Percentiles rank a stretch among this genome's conserved stretches.
These are phyloP conservation scores for Okapia johnstoni DNA, from an alignment of 2,113 vertebrate genomes.

Conservation along the genomic window DNA sequence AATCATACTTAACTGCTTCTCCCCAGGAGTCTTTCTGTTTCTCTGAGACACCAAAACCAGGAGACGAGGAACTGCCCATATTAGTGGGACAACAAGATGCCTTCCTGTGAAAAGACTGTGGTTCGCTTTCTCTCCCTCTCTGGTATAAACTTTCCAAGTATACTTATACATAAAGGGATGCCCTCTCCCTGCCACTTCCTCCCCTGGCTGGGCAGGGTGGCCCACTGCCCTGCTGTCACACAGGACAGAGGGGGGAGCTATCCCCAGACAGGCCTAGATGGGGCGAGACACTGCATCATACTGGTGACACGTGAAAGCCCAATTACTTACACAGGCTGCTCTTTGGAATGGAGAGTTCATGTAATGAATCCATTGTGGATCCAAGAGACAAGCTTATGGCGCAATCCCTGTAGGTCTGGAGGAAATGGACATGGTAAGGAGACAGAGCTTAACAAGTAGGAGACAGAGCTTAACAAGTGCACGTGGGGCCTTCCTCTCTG, in stretches of 20 bases:
- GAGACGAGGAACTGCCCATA: neutral
- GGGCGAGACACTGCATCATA: neutral
- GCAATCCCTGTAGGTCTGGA: neutral
- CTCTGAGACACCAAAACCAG: neutral
- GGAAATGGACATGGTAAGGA: fast-evolving
- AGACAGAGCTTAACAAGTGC: neutral
- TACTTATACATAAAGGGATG: neutral
- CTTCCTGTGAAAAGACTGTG: neutral
- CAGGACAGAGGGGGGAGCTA: too few relatives aligned
- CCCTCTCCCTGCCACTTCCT: neutral
- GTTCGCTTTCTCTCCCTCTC: neutral
- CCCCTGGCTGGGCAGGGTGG: too few relatives aligned
- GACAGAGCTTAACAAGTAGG: neutral
- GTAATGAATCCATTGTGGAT: neutral
- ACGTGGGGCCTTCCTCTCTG: fast-evolving
- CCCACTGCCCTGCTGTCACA: neutral
- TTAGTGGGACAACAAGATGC: neutral
- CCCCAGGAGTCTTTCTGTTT: neutral
- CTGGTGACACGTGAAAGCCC: neutral
- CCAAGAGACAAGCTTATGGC: neutral
- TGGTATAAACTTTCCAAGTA: neutral
- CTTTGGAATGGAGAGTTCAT: neutral
- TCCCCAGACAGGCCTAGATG: neutral
- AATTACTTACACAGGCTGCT: neutral
- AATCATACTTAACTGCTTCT: neutral